Percentiles rank a stretch among this genome's conserved stretches.
These are phyloP conservation scores for Agrypnus murinus DNA, from an alignment of 2,888 invertebrate species.

Conservation along the genomic window DNA sequence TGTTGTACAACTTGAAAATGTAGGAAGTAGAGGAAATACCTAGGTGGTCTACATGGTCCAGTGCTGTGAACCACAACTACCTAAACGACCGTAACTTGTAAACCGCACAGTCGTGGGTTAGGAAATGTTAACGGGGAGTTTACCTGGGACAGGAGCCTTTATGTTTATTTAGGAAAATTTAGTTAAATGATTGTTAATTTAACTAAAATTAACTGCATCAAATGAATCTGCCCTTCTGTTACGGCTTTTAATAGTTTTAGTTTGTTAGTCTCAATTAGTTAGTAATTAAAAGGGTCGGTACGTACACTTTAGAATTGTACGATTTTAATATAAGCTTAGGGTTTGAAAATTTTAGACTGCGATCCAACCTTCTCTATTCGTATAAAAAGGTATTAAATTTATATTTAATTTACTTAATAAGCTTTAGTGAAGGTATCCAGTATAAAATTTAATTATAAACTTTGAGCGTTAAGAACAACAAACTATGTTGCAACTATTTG, in stretches of 20 bases:
- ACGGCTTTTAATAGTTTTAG: conserved; percentile 7
- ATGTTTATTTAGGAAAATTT: conserved; percentile 47
- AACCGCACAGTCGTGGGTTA: conserved; percentile 26
- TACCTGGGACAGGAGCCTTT: conserved; percentile 39
- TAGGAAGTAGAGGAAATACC: conserved; percentile 28
- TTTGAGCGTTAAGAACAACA: conserved; percentile 21
- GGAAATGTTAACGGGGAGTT: conserved; percentile 44
- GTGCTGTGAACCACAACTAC: conserved; percentile 32
- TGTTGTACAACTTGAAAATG: conserved; percentile 16
- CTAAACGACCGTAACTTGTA: conserved; percentile 33
- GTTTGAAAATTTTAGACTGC: neutral
- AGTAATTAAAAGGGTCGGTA: conserved; percentile 3
- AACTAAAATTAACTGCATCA: conserved; percentile 24
- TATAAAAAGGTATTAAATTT: neutral
- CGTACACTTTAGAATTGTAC: neutral
- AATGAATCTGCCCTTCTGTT: conserved; percentile 18
- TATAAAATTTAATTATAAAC: conserved; percentile 23
- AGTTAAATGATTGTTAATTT: conserved; percentile 46
- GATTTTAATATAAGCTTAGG: too few relatives aligned
- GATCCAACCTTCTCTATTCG: neutral
- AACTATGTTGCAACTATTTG: conserved; percentile 29
- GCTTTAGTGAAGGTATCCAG: neutral
- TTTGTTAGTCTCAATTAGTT: conserved; percentile 9
- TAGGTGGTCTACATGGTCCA: conserved; percentile 37
- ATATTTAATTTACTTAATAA: conserved; percentile 5